Percentiles rank a stretch among this genome's conserved stretches.
Conservation (phyloP, 23 tunicate genomes). For the Diplosoma virens region DNA sequence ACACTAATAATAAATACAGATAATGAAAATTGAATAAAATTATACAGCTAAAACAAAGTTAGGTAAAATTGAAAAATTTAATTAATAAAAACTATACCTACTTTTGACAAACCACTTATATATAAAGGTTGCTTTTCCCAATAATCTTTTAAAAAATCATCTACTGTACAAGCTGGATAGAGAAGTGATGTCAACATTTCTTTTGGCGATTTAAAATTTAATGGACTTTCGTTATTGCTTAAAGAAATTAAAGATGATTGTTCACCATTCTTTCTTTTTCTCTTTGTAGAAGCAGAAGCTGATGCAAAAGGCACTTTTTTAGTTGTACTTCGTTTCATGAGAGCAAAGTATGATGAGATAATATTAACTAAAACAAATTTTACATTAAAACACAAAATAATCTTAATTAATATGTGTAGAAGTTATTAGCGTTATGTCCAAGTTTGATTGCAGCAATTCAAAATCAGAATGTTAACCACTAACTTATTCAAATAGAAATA, state of each 20-base stretch:
- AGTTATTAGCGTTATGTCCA: too few species aligned
- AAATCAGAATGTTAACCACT: too few species aligned
- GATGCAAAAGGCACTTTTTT: not conserved
- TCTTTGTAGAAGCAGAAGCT: slow-evolving; percentile 9
- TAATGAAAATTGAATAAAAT: too few species aligned
- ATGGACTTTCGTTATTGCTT: not conserved
- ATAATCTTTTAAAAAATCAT: slow-evolving; percentile 26
- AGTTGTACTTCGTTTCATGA: not conserved
- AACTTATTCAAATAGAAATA: too few species aligned
- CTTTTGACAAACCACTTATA: slow-evolving; percentile 15
- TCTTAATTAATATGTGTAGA: too few species aligned
- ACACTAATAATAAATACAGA: too few species aligned
- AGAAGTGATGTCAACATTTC: slow-evolving; percentile 19
- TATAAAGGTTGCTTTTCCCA: slow-evolving; percentile 50
- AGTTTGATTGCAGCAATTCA: too few species aligned
- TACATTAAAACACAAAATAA: too few species aligned
- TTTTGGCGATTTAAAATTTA: slow-evolving; percentile 11
- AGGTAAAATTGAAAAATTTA: too few species aligned
- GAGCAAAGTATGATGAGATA: too few species aligned
- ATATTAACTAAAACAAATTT: too few species aligned
- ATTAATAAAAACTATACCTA: not conserved
- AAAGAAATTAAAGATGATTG: not conserved
- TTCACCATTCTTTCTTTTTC: not conserved
- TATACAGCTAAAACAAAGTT: too few species aligned
- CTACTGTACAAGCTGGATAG: slow-evolving; percentile 15